A percentile compares a stretch with the other conserved stretches of the same genome.
Evolutionary conservation across 2,797 vertebrate species (phyloP).

Genomic region (Petrocephalus schoutedeni): DNA sequence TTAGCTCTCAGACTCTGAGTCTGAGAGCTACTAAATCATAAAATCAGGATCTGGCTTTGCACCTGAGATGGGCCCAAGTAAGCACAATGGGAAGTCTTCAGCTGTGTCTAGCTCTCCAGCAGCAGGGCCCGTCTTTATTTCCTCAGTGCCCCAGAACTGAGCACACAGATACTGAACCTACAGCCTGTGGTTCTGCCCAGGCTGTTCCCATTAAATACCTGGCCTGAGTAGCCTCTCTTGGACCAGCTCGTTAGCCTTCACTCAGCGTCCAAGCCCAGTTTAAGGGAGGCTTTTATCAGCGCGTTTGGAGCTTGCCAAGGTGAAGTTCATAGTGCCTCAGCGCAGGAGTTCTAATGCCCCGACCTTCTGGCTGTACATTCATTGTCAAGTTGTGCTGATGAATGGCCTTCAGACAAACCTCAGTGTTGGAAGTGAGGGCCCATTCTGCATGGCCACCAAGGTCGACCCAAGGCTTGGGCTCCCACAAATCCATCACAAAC

Average conservation of each 20-base stretch:
- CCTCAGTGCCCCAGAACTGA: neutral
- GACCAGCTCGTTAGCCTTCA: neutral
- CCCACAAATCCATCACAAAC: neutral
- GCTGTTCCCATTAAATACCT: neutral
- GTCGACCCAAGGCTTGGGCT: neutral
- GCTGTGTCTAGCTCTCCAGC: neutral
- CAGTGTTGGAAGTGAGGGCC: neutral
- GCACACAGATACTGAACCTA: neutral
- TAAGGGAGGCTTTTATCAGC: neutral
- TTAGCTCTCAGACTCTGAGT: neutral
- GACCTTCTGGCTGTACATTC: neutral
- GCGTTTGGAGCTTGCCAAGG: too few species aligned
- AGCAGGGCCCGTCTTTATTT: neutral
- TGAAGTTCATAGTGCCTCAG: too few species aligned
- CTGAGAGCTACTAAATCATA: neutral
- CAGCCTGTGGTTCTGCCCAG: neutral
- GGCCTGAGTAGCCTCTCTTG: neutral
- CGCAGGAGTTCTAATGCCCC: too few species aligned
- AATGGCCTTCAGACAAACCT: neutral
- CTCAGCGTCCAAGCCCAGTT: neutral
- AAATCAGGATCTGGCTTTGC: neutral
- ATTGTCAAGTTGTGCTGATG: neutral
- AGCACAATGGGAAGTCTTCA: neutral
- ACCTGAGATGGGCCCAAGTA: neutral
- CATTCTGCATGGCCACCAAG: neutral